Evolutionary conservation across 2,113 vertebrate species (phyloP).

Genomic region (Malurus alboscapulatus): DNA sequence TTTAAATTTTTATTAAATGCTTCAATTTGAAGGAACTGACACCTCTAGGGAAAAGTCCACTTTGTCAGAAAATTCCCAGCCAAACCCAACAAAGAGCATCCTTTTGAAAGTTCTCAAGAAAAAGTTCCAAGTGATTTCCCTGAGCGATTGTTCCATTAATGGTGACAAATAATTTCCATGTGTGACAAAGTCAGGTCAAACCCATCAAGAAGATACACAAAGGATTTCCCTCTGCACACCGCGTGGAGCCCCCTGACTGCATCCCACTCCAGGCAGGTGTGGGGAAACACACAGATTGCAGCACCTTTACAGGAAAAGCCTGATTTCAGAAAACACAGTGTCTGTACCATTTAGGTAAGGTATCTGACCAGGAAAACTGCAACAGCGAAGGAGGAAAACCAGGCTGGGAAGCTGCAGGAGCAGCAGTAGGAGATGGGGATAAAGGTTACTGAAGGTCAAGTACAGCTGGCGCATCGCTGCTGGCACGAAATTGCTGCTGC

Average conservation of each 20-base stretch:
- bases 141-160: background rate
- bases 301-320: background rate
- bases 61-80: background rate
- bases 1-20: background rate
- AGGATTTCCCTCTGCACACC: fast-evolving
- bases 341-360: background rate
- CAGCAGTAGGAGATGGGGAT: background rate
- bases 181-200: background rate
- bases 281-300: background rate
- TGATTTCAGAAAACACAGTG: background rate
- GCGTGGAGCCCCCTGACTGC: fast-evolving
- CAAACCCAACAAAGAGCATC: background rate
- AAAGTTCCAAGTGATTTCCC: background rate
- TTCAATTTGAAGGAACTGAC: background rate
- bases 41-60: background rate
- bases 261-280: background rate
- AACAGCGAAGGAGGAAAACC: background rate
- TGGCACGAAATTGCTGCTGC: conserved; percentile 58
- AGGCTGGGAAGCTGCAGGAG: conserved; percentile 20
- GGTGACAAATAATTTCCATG: background rate
- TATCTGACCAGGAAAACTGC: background rate
- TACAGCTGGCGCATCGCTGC: conserved; percentile 33
- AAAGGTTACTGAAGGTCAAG: conserved; percentile 68
- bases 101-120: background rate
- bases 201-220: background rate